Conservation (phyloP, 2,797 vertebrate species). For the Gymnodraco acuticeps region DNA sequence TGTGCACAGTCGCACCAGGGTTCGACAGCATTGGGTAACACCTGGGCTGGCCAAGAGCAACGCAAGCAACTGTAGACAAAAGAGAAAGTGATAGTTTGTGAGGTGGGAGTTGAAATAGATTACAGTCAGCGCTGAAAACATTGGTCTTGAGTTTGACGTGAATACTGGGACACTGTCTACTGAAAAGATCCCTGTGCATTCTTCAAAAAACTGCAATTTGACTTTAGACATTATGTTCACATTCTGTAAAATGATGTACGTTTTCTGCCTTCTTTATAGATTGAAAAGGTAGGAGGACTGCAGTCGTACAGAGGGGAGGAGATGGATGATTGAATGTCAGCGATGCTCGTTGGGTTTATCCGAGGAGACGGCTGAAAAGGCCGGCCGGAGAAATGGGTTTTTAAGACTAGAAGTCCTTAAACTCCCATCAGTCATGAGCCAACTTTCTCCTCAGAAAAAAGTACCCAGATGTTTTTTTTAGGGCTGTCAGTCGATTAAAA, state of each 20-base stretch:
- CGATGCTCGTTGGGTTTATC: constrained; percentile 32
- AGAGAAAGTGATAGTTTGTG: constrained; percentile 11
- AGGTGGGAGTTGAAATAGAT: constrained; percentile 11
- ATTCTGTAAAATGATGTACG: constrained; percentile 31
- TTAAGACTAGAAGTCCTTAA: constrained; percentile 29
- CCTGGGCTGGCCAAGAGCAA: not conserved
- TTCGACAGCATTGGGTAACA: constrained; percentile 4
- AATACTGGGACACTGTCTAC: constrained; percentile 4
- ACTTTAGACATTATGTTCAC: constrained; percentile 43
- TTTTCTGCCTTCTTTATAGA: constrained; percentile 27
- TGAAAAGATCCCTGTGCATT: constrained; percentile 5
- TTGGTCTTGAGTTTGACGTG: constrained; percentile 6
- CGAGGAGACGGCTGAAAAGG: constrained; percentile 35
- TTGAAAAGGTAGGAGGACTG: constrained; percentile 19
- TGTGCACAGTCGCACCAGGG: constrained; percentile 11
- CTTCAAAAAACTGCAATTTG: constrained; percentile 31
- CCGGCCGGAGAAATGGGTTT: constrained; percentile 19
- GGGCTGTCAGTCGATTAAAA: too few relatives aligned
- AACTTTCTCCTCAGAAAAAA: constrained; percentile 26
- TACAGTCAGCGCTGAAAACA: not conserved
- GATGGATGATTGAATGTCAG: constrained; percentile 43
- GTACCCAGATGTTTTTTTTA: not conserved
- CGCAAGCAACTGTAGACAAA: constrained; percentile 38
- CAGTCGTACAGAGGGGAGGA: constrained; percentile 34
- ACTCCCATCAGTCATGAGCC: constrained; percentile 37